Evolutionary conservation across 2,797 vertebrate genomes (phyloP).

Genomic region (Rhincodon typus): DNA sequence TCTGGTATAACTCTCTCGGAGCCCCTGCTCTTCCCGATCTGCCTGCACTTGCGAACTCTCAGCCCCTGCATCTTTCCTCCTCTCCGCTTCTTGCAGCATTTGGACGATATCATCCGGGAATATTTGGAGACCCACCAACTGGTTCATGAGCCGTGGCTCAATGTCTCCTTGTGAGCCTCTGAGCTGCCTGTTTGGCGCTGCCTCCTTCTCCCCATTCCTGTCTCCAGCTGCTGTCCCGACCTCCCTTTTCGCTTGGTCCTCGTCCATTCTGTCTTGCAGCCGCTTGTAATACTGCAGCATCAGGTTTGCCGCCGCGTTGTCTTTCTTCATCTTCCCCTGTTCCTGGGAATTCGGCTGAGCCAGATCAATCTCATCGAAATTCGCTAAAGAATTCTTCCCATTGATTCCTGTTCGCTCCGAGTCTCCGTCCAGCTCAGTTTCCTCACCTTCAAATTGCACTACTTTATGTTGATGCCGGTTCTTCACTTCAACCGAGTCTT

Average conservation of each 20-base stretch:
- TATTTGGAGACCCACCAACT: conserved; percentile 80
- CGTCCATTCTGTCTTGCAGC: conserved; percentile 58
- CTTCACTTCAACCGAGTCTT: conserved; percentile 79
- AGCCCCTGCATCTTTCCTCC: conserved; percentile 67
- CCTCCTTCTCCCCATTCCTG: conserved; percentile 59
- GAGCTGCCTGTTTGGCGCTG: conserved; percentile 52
- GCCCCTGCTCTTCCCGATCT: conserved; percentile 60
- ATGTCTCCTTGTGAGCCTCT: conserved; percentile 58
- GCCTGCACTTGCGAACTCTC: conserved; percentile 50
- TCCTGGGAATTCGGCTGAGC: conserved; percentile 52
- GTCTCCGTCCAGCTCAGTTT: conserved; percentile 60
- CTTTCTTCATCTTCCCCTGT: conserved; percentile 47
- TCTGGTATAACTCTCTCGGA: conserved; percentile 63
- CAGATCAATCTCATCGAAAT: neutral
- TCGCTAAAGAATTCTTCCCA: conserved; percentile 61
- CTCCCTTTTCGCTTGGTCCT: conserved; percentile 50
- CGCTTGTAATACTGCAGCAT: conserved; percentile 78
- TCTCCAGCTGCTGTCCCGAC: conserved; percentile 52
- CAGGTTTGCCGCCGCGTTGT: conserved; percentile 68
- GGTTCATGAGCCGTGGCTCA: conserved; percentile 70
- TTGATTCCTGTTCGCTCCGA: conserved; percentile 64
- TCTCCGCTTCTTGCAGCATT: conserved; percentile 67
- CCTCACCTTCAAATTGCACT: conserved; percentile 72
- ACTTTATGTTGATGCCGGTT: conserved; percentile 80
- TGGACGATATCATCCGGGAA: conserved; percentile 83